Evolutionary conservation across 2,888 invertebrate species (phyloP), one percentile per base, ranked within the genome.

Genomic region (Lasioglossum villosulum): DNA sequence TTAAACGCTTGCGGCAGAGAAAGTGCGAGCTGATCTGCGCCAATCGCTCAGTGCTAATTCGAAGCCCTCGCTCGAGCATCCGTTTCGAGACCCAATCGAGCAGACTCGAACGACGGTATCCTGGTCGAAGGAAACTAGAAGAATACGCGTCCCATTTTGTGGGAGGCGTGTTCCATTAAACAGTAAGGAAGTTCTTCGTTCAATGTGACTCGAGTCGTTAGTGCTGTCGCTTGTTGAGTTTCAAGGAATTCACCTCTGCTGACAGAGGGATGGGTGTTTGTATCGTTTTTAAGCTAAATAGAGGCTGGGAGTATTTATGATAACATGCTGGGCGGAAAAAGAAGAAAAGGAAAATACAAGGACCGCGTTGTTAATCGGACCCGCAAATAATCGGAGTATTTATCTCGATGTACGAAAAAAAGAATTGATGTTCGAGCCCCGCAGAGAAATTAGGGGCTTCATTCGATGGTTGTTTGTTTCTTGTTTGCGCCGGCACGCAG

Each of bases 281-380:
- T 84, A 83, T 84, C 78, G 72, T 83, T 83, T 84, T 84, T 84
- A 75, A 75, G 37, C 27, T 23, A 78, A 79, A 76, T 8, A 34
- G 66, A 37, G 27, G 42, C 27, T 45, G 30, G 63, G 34, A 63
- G 45, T 42, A 30, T 48, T 37, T 45, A 39, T 48, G 27, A n/a
- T 39, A 23, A 19, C 27, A 16, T 37, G 19, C 48, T 39, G 66
- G 66, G 48, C 27, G 30, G 37, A 39, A 70, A 42, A 27, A 39
- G 6, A 39, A 27, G 30, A n/a, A 48, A 39, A 27, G 19, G n/a
- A 30, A 59, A 4, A 27, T 52, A 56, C 27, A 6, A 56, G 23
- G 34, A 68, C 12, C 10, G 10, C 23, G 73, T 73, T 73, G 73
- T 70, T 52, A 5, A 77, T 39, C 0, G 19, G 27, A 56, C 68